Conservation (phyloP, 2,888 invertebrate genomes). For the Drosophila glabriapex region DNA sequence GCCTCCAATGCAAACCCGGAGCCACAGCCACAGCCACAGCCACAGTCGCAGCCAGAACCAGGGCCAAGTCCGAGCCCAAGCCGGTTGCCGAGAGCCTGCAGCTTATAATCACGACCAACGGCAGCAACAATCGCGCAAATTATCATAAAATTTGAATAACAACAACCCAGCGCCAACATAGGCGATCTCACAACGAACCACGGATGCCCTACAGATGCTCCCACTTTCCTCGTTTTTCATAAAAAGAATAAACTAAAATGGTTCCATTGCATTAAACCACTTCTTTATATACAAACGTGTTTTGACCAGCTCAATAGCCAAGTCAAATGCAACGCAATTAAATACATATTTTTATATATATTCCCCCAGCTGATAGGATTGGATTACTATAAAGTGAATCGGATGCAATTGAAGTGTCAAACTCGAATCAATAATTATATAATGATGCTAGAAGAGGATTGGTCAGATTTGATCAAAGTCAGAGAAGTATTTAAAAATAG, state of each 20-base stretch:
- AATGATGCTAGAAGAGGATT: background rate
- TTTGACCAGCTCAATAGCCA: background rate
- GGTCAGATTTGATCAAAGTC: background rate
- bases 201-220: conserved; percentile 5
- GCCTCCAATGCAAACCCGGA: conserved; percentile 22
- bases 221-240: background rate
- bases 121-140: conserved; percentile 60
- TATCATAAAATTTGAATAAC: conserved; percentile 69
- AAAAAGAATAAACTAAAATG: background rate
- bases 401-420: no score
- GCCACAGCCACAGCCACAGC: conserved; percentile 9
- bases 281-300: background rate
- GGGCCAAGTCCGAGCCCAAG: background rate
- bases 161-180: conserved; percentile 37
- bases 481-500: background rate
- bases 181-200: background rate
- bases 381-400: background rate
- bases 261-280: background rate
- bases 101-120: conserved; percentile 58
- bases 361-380: background rate
- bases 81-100: conserved; percentile 19
- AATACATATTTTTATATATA: background rate
- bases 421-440: background rate
- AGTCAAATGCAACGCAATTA: no score
- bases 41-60: background rate